Evolutionary conservation across 2,113 vertebrate genomes (phyloP), one percentile per base, ranked within the genome.

Genomic region (Datnioides undecimradiatus): DNA sequence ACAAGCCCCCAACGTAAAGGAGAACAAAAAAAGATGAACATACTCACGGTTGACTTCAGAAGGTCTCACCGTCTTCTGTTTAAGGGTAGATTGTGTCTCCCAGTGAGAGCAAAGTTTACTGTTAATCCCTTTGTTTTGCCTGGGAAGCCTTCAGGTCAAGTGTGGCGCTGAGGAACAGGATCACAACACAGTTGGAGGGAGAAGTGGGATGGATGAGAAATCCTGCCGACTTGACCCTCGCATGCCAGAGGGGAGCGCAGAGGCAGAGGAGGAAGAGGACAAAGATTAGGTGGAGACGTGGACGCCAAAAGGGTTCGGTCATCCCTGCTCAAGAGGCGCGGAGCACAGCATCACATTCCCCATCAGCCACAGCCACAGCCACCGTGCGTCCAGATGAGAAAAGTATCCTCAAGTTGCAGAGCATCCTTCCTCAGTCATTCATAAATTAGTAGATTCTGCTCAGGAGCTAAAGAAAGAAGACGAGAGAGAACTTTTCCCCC

Each of bases 41-140:
- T 90, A 93, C 93, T 89, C 70, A 91, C 92, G 34, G 46, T 27
- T 70, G 64, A 73, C 70, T 80, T 82, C 38, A 73, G 70, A 29
- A 49, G 54, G 38, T 80, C 36, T 87, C 76, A 65, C 72, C 3
- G 66, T 29, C 52, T 34, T 52, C 40, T 54, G 46, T 77, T 57
- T 38, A 10, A 78, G 29, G 12, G 23, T 3, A 55, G 34, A 55
- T 10, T 12, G 64, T 51, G 66, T 78, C 67, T 78, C 82, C 75
- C 38, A 70, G 27, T 63, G 66, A 66, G 76, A 87, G 64, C 46
- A 85, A 70, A 90, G 88, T 90, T 93, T 84, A 88, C 76, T 3
- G 67, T 88, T 92, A 92, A 93, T 93, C 89, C 92, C 68, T 88
- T 89, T 92, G 90, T 91, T 90, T 90, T 86, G 74, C 85, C 83